Evolutionary conservation across 2,113 vertebrate genomes (phyloP).

Genomic region (Conger conger): DNA sequence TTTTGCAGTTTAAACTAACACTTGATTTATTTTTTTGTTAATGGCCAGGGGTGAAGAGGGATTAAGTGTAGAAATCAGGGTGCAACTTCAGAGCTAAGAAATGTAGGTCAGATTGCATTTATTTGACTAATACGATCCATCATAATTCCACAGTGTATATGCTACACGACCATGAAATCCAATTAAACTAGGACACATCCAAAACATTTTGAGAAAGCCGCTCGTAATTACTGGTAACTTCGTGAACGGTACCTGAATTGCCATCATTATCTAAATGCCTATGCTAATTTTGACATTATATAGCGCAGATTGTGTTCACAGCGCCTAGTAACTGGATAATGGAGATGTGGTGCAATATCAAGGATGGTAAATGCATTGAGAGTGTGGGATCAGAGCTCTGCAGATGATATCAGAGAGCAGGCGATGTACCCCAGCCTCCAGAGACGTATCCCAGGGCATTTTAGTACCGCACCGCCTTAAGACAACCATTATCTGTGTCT

Average conservation of each 20-base stretch:
- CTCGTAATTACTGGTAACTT: slow-evolving; percentile 5
- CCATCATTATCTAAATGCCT: neutral
- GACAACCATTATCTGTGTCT: slow-evolving; percentile 49
- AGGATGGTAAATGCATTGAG: neutral
- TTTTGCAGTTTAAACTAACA: slow-evolving; percentile 27
- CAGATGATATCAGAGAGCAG: neutral
- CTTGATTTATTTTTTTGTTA: slow-evolving; percentile 17
- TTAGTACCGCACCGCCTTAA: slow-evolving; percentile 36
- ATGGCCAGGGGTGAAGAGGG: slow-evolving; percentile 23
- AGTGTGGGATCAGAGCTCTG: neutral
- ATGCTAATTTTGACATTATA: slow-evolving; percentile 27
- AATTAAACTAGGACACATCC: slow-evolving; percentile 28
- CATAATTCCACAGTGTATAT: slow-evolving; percentile 20
- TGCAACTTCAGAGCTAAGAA: neutral
- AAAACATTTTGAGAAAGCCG: neutral
- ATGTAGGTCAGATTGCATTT: slow-evolving; percentile 39
- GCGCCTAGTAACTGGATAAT: neutral
- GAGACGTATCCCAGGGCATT: slow-evolving; percentile 11
- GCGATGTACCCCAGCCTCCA: neutral
- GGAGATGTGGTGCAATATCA: neutral
- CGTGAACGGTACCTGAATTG: neutral
- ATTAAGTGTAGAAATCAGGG: slow-evolving; percentile 15
- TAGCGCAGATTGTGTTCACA: neutral
- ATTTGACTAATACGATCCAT: slow-evolving; percentile 21
- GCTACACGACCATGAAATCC: slow-evolving; percentile 14